Base-by-base conservation (phyloP, 2,113 vertebrate genomes). In the Crotalus helleri region DNA sequence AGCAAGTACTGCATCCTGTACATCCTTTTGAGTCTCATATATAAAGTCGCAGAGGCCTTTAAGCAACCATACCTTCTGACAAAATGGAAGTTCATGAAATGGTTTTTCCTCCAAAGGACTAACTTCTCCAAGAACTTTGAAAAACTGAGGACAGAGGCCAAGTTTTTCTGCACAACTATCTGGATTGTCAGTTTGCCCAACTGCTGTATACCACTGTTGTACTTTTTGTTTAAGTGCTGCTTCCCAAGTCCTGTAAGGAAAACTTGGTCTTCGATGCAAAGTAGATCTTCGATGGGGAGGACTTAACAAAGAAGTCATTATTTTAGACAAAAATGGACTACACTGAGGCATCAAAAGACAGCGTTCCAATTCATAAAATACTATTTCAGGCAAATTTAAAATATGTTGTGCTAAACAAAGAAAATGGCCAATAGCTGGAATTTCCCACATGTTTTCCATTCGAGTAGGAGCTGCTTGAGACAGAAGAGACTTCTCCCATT, bases 311-410 rank as follows among this genome's bases (percentile, higher is more conserved):
- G 99, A 99, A 96, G 99, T 99, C 99, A 99, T 99, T 97, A 99
- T 98, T 98, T 99, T 99, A 93, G 98, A 98, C 86, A 99, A 97
- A 96, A 99, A 99, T 90, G 96, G 93, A 96, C 98, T 99, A 96
- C 99, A 99, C 81, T 99, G 99, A 90, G 99, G 99, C 99, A 99
- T 99, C 85, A 99, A 96, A 96, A 99, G 98, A 96, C 99, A 99
- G 88, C 99, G 99, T 96, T 99, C 99, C 94, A 99, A 97, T 96
- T 99, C 99, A 91, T 98, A 99, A 97, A 99, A 99, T 55, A 99
- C 98, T 93, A 99, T 99, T 98, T 99, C 99, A 26, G 99, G 99
- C 93, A 99, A 98, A 96, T 99, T 99, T 92, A 99, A 98, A 92
- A 98, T 98, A 91, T 98, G 98, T 95, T 99, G 99, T 85, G 99